A percentile compares a stretch with the other conserved stretches of the same genome.
phyloP scores from a whole-genome alignment of 2,888 invertebrate genomes.

The Xestia rhomboidea region DNA sequence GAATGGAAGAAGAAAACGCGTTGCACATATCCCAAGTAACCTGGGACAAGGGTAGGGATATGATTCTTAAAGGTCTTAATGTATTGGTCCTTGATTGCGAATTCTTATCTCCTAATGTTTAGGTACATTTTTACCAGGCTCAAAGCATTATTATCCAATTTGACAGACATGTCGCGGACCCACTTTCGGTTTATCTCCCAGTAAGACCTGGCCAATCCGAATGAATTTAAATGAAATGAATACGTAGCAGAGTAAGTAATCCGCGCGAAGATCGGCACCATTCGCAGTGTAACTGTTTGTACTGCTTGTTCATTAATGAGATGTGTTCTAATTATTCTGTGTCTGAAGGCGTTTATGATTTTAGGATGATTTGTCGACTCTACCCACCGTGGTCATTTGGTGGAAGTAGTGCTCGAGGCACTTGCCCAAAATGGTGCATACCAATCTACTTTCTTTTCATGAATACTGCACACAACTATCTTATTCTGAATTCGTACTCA shows the following conservation, averaged over 20 bases:
- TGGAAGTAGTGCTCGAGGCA: background rate
- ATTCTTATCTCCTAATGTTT: background rate
- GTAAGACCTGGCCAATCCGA: slow-evolving; percentile 14
- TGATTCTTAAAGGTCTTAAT: background rate
- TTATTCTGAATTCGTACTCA: background rate
- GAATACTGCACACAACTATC: background rate
- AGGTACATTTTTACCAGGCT: background rate
- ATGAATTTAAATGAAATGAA: slow-evolving; percentile 61
- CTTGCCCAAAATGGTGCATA: background rate
- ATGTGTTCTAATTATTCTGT: slow-evolving; percentile 20
- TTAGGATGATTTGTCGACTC: background rate
- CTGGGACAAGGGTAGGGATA: background rate
- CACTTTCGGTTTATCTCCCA: background rate
- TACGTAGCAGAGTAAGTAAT: slow-evolving; percentile 35
- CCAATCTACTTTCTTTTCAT: background rate
- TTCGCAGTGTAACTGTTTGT: slow-evolving; percentile 22
- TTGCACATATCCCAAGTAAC: background rate
- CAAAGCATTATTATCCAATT: background rate
- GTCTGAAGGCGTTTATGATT: slow-evolving; percentile 8
- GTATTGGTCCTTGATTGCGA: background rate
- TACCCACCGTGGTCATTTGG: background rate
- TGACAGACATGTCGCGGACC: background rate
- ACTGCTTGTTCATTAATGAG: slow-evolving; percentile 25
- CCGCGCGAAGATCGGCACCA: slow-evolving; percentile 9
- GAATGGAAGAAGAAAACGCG: background rate